These are phyloP conservation scores for Diarsia rubi DNA, from an alignment of 2,888 invertebrate genomes.

Conservation along the genomic window DNA sequence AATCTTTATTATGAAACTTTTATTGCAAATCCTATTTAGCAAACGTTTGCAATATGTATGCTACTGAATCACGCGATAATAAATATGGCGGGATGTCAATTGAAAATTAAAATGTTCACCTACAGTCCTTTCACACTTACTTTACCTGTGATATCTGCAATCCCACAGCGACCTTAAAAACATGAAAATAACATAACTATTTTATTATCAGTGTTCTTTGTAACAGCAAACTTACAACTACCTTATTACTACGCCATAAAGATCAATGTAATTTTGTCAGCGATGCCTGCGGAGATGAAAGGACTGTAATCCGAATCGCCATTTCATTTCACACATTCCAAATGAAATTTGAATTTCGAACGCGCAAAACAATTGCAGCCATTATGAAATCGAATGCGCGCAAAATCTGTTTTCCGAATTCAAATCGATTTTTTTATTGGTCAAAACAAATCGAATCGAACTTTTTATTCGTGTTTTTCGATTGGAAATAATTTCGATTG, in stretches of 20 bases:
- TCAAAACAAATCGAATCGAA: slow-evolving; percentile 36
- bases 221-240: neutral
- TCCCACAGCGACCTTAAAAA: neutral
- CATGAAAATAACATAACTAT: neutral
- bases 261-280: neutral
- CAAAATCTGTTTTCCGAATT: slow-evolving; percentile 23
- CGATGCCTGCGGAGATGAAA: neutral
- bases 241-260: neutral
- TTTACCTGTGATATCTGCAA: neutral
- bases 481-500: slow-evolving; percentile 32
- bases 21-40: neutral
- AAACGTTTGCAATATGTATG: neutral
- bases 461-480: slow-evolving; percentile 10
- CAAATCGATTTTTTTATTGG: slow-evolving; percentile 32
- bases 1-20: neutral
- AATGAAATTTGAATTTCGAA: slow-evolving; percentile 37
- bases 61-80: neutral
- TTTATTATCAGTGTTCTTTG: neutral
- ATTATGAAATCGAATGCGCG: slow-evolving; percentile 36
- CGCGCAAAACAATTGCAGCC: slow-evolving; percentile 36
- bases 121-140: neutral
- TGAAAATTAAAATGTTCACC: slow-evolving; percentile 1
- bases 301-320: neutral
- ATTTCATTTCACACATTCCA: slow-evolving; percentile 27
- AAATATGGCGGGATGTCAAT: neutral